phyloP scores from a whole-genome alignment of 2,113 vertebrate species.

The Apteryx owenii region DNA sequence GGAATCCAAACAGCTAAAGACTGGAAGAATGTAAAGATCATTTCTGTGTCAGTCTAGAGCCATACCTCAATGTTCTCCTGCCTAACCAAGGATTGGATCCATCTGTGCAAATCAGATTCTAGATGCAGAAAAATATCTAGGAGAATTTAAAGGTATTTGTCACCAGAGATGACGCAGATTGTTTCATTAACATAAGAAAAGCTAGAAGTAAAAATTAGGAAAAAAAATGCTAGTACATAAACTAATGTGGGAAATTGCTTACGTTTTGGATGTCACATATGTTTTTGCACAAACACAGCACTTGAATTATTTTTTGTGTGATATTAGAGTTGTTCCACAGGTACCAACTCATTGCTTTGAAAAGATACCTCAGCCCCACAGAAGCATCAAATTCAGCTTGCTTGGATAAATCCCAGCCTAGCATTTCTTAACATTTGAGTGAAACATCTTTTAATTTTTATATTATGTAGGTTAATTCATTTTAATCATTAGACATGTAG shows the following conservation, averaged over 20 bases:
- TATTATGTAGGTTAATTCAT: background rate
- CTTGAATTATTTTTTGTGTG: background rate
- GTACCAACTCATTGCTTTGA: background rate
- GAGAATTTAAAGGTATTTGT: background rate
- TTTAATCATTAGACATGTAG: background rate
- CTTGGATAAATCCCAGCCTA: background rate
- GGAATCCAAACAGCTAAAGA: background rate
- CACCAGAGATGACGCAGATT: background rate
- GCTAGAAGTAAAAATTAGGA: background rate
- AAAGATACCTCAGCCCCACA: background rate
- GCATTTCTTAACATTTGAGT: background rate
- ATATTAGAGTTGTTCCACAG: background rate
- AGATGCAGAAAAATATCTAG: background rate
- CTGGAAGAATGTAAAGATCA: background rate
- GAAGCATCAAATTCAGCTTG: background rate
- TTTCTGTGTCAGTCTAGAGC: background rate
- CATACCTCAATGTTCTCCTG: background rate
- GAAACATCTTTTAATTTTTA: background rate
- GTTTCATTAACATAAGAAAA: background rate
- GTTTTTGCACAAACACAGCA: background rate
- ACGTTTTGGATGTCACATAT: background rate
- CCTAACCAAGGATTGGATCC: background rate
- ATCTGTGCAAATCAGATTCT: background rate
- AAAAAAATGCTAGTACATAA: background rate
- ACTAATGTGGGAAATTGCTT: rapidly evolving